Conservation (phyloP, 35 echinoderm and acorn worm genomes). For the Apostichopus japonicus region DNA sequence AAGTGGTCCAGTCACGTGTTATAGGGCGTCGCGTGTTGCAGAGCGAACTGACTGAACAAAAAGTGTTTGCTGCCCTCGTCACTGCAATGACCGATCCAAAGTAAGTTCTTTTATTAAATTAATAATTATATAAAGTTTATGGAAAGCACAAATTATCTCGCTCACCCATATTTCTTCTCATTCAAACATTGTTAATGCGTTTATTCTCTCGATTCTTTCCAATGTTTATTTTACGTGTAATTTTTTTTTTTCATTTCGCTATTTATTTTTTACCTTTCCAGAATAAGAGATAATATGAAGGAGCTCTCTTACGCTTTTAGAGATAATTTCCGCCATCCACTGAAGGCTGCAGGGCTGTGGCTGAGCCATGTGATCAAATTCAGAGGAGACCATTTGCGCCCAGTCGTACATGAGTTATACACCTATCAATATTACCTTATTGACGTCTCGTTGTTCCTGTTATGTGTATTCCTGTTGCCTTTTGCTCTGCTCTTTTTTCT, state of each 20-base stretch:
- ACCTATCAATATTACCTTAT: conserved; percentile 51
- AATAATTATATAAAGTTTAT: neutral
- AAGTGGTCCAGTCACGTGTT: conserved; percentile 14
- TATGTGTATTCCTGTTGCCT: neutral
- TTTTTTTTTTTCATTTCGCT: too few species aligned
- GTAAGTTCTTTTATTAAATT: neutral
- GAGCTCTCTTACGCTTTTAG: conserved; percentile 54
- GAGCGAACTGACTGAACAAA: conserved; percentile 33
- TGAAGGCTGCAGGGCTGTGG: conserved; percentile 27
- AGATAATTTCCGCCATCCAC: conserved; percentile 56
- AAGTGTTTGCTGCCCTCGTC: conserved; percentile 49
- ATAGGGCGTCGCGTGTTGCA: conserved; percentile 27
- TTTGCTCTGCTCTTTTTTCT: conserved; percentile 17
- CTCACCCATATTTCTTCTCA: neutral
- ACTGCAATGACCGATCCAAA: conserved; percentile 62
- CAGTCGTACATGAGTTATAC: conserved; percentile 40
- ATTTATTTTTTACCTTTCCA: neutral
- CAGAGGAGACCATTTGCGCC: conserved; percentile 47
- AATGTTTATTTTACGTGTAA: too few species aligned
- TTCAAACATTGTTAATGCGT: too few species aligned
- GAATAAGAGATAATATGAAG: conserved; percentile 23
- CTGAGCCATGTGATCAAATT: conserved; percentile 54
- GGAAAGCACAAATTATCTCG: conserved; percentile 16
- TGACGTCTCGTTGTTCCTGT: conserved; percentile 41
- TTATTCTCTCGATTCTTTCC: too few species aligned